Conservation (phyloP, 2,797 vertebrate species). For the Hemibagrus guttatus region DNA sequence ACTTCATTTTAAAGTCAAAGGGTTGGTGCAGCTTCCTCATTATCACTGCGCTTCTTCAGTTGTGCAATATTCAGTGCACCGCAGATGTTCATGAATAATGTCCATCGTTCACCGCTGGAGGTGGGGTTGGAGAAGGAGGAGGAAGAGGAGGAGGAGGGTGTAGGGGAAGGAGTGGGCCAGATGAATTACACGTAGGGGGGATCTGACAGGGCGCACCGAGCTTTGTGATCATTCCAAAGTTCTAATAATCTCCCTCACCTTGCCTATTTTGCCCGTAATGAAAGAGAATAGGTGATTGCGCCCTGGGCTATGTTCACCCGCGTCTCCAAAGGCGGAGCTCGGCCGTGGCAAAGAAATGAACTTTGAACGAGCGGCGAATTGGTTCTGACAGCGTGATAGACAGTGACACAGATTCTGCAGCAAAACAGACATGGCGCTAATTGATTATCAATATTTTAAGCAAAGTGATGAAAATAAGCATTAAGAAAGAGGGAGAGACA, state of each 20-base stretch:
- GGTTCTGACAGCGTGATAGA: slow-evolving; percentile 97
- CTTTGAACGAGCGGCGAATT: slow-evolving; percentile 95
- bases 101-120: slow-evolving; percentile 82
- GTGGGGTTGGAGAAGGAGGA: slow-evolving; percentile 35
- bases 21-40: background rate
- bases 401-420: slow-evolving; percentile 95
- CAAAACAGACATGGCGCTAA: slow-evolving; percentile 98
- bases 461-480: slow-evolving; percentile 99
- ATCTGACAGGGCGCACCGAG: slow-evolving; percentile 98
- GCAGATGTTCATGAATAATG: slow-evolving; percentile 99
- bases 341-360: slow-evolving; percentile 82
- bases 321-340: slow-evolving; percentile 81
- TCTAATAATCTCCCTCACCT: slow-evolving; percentile 99
- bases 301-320: slow-evolving; percentile 91
- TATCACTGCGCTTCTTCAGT: slow-evolving; percentile 31
- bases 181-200: slow-evolving; percentile 99
- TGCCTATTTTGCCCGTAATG: slow-evolving; percentile 97
- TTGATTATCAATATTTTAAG: slow-evolving; percentile 99
- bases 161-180: slow-evolving; percentile 71
- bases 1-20: slow-evolving; percentile 61
- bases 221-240: slow-evolving; percentile 99
- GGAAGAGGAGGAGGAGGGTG: background rate
- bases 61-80: slow-evolving; percentile 86
- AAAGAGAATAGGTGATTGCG: slow-evolving; percentile 99
- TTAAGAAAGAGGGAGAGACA: slow-evolving; percentile 82